Conservation (phyloP, 2,888 invertebrate species). For the Pachymerium ferrugineum region DNA sequence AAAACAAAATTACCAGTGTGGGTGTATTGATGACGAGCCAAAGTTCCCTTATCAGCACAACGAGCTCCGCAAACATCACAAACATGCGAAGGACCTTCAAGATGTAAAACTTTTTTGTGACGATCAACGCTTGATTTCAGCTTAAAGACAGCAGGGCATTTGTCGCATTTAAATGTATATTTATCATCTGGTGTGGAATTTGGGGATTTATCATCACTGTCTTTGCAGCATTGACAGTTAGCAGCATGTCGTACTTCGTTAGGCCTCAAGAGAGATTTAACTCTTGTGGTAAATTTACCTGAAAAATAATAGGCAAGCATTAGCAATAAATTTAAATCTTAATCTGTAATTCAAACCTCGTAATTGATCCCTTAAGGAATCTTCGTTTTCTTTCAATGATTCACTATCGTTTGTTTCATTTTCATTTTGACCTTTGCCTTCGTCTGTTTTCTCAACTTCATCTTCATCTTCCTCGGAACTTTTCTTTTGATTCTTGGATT, state of each 20-base stretch:
- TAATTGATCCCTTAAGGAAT: slow-evolving; percentile 20
- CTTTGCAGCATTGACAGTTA: background rate
- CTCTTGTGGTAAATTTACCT: slow-evolving; percentile 37
- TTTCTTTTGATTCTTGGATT: background rate
- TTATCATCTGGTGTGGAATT: slow-evolving; percentile 29
- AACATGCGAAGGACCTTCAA: slow-evolving; percentile 56
- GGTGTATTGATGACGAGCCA: slow-evolving; percentile 63
- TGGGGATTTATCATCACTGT: background rate
- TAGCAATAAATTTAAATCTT: background rate
- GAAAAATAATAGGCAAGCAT: background rate
- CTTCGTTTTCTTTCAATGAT: slow-evolving; percentile 9
- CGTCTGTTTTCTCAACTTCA: background rate
- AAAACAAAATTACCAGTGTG: slow-evolving; percentile 52
- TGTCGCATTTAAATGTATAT: slow-evolving; percentile 38
- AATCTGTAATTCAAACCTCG: slow-evolving; percentile 1
- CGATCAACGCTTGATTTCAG: slow-evolving; percentile 49
- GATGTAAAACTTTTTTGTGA: slow-evolving; percentile 65
- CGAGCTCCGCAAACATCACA: slow-evolving; percentile 63
- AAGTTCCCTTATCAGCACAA: slow-evolving; percentile 58
- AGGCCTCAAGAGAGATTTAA: slow-evolving; percentile 35
- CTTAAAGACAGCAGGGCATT: slow-evolving; percentile 40
- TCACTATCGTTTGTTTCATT: background rate
- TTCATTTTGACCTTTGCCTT: slow-evolving; percentile 11
- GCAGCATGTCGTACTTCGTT: background rate
- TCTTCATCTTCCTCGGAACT: background rate